Conservation (phyloP, 2,113 vertebrate genomes). For the Tretioscincus oriximinensis region DNA sequence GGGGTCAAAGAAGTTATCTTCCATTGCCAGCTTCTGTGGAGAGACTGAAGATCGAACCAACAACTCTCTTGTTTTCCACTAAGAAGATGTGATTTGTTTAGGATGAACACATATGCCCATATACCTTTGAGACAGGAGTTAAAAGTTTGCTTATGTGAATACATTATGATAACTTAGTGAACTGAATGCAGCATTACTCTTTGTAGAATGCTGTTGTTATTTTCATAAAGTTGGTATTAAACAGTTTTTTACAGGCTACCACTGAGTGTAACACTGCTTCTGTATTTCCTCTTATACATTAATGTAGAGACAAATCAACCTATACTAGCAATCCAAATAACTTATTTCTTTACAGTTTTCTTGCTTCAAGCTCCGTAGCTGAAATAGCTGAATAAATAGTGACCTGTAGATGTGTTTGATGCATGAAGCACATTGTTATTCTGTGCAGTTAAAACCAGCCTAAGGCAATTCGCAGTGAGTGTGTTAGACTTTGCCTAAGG, state of each 20-base stretch:
- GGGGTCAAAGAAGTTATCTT: background rate
- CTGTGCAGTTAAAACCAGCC: slow-evolving; percentile 56
- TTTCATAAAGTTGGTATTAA: background rate
- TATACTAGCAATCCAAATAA: slow-evolving; percentile 19
- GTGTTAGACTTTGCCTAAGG: slow-evolving; percentile 59
- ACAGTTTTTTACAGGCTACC: slow-evolving; percentile 1
- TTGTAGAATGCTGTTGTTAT: slow-evolving; percentile 38
- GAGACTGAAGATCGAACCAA: too few relatives aligned
- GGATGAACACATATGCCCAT: background rate
- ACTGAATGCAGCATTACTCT: background rate
- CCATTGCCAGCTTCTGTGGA: background rate
- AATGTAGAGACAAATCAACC: slow-evolving; percentile 17
- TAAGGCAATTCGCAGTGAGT: slow-evolving; percentile 40
- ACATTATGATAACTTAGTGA: background rate
- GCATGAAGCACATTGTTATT: slow-evolving; percentile 45
- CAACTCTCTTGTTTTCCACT: too few relatives aligned
- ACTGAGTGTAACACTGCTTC: slow-evolving; percentile 4
- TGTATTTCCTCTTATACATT: slow-evolving; percentile 27
- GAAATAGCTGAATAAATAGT: slow-evolving; percentile 31
- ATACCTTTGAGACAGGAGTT: background rate
- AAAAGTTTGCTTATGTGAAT: background rate
- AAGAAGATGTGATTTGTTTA: too few relatives aligned
- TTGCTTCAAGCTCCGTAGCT: slow-evolving; percentile 26
- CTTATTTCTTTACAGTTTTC: slow-evolving; percentile 34
- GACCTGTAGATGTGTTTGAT: slow-evolving; percentile 30